These are phyloP conservation scores for Tineola bisselliella DNA, from an alignment of 2,888 invertebrate species.

Conservation along the genomic window DNA sequence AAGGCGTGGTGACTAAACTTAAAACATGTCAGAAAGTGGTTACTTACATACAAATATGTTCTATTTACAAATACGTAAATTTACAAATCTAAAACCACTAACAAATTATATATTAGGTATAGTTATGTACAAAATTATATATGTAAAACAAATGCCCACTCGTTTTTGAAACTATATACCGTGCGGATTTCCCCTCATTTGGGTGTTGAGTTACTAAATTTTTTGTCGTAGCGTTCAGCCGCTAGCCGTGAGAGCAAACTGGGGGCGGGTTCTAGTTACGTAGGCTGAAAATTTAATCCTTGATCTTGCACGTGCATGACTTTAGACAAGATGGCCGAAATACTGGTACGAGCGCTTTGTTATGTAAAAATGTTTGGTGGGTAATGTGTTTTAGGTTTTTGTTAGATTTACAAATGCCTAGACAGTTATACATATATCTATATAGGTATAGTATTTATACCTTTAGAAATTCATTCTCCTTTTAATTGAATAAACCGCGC, in stretches of 20 bases:
- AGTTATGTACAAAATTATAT: background rate
- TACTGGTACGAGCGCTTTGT: background rate
- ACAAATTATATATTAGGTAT: background rate
- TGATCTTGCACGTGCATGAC: slow-evolving; percentile 43
- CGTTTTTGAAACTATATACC: background rate
- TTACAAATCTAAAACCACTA: background rate
- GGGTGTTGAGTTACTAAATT: slow-evolving; percentile 42
- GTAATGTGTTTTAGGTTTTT: too few species aligned
- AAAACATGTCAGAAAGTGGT: too few species aligned
- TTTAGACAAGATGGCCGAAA: slow-evolving; percentile 30
- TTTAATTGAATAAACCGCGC: too few species aligned
- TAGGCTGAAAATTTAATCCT: slow-evolving; percentile 54
- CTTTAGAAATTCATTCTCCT: too few species aligned
- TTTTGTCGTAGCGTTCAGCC: slow-evolving; percentile 25
- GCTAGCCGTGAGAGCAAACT: slow-evolving; percentile 38
- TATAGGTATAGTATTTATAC: too few species aligned
- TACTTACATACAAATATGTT: too few species aligned
- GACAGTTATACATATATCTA: too few species aligned
- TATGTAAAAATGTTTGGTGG: background rate
- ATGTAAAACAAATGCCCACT: background rate
- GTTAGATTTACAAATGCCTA: too few species aligned
- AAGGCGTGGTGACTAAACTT: too few species aligned
- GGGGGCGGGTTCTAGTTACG: slow-evolving; percentile 50
- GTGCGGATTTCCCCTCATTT: background rate
- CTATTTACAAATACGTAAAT: too few species aligned